A percentile compares a stretch with the other conserved stretches of the same genome.
Evolutionary conservation across 2,113 vertebrate species (phyloP).

Genomic region (Corydoras maculifer): DNA sequence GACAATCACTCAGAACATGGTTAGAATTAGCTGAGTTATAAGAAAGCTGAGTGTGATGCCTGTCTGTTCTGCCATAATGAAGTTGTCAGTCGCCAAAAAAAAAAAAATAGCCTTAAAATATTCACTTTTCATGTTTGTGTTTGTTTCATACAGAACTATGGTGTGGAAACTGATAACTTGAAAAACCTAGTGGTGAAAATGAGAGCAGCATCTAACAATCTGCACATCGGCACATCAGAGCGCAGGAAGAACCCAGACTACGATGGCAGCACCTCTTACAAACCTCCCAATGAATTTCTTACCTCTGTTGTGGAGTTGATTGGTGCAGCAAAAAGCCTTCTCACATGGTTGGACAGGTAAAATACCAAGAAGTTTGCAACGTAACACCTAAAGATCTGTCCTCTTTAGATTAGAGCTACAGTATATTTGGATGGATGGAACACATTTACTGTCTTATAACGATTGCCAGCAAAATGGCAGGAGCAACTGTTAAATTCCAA

Average conservation of each 20-base stretch:
- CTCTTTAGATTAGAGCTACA: no score
- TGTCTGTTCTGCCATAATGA: slow-evolving; percentile 16
- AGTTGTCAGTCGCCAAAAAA: no score
- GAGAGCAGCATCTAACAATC: slow-evolving; percentile 76
- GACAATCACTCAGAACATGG: background rate
- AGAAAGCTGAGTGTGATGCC: slow-evolving; percentile 52
- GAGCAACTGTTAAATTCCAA: no score
- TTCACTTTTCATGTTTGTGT: slow-evolving; percentile 24
- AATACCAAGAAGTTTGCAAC: no score
- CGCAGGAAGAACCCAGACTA: slow-evolving; percentile 75
- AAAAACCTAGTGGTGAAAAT: slow-evolving; percentile 86
- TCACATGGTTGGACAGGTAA: slow-evolving; percentile 92
- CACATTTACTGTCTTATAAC: background rate
- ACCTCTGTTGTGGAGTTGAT: slow-evolving; percentile 96
- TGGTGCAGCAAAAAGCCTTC: slow-evolving; percentile 86
- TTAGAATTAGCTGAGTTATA: slow-evolving; percentile 52
- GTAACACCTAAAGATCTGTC: no score
- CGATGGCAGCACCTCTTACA: slow-evolving; percentile 74
- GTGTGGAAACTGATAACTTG: slow-evolving; percentile 93
- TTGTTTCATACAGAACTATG: slow-evolving; percentile 78
- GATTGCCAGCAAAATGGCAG: no score
- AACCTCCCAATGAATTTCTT: slow-evolving; percentile 91
- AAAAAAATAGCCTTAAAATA: background rate
- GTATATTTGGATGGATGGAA: background rate
- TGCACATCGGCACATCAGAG: slow-evolving; percentile 81